Evolutionary conservation across 2,888 invertebrate species (phyloP).

Genomic region (Micoletzkya japonica): DNA sequence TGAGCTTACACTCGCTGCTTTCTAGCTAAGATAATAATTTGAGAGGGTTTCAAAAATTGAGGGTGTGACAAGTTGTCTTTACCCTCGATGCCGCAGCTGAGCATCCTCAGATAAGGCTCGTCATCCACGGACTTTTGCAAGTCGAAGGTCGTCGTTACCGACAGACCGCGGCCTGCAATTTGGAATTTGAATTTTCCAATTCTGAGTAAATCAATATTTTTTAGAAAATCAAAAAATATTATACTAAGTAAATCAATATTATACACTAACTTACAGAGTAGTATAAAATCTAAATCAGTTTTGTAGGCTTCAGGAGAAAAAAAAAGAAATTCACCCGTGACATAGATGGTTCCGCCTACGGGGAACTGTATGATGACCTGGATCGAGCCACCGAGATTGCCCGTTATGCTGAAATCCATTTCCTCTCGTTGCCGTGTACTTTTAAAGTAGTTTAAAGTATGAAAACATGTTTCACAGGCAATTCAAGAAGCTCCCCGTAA

Average conservation of each 20-base stretch:
- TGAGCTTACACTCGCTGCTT: no score
- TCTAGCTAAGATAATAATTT: no score
- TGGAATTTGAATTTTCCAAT: no score
- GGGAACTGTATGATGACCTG: slow-evolving; percentile 48
- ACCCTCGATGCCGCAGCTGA: slow-evolving; percentile 36
- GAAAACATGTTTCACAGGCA: no score
- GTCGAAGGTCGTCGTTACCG: slow-evolving; percentile 46
- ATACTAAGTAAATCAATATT: not conserved
- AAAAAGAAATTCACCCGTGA: slow-evolving; percentile 36
- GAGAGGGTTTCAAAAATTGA: no score
- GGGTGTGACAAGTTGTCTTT: no score
- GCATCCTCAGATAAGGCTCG: slow-evolving; percentile 48
- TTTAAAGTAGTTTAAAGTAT: not conserved
- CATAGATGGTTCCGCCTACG: slow-evolving; percentile 43
- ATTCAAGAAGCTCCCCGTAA: no score
- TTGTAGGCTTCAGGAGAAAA: slow-evolving; percentile 4
- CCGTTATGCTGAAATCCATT: slow-evolving; percentile 39
- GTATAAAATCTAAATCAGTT: not conserved
- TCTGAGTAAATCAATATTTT: not conserved
- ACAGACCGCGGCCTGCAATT: slow-evolving; percentile 46
- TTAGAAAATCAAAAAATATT: not conserved
- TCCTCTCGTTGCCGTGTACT: not conserved
- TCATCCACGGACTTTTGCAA: slow-evolving; percentile 51
- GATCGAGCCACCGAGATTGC: slow-evolving; percentile 48
- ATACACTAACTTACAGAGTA: no score